Percentiles rank a stretch among this genome's conserved stretches.
phyloP scores from a whole-genome alignment of 2,113 vertebrate species.

The Cnemophilus loriae region DNA sequence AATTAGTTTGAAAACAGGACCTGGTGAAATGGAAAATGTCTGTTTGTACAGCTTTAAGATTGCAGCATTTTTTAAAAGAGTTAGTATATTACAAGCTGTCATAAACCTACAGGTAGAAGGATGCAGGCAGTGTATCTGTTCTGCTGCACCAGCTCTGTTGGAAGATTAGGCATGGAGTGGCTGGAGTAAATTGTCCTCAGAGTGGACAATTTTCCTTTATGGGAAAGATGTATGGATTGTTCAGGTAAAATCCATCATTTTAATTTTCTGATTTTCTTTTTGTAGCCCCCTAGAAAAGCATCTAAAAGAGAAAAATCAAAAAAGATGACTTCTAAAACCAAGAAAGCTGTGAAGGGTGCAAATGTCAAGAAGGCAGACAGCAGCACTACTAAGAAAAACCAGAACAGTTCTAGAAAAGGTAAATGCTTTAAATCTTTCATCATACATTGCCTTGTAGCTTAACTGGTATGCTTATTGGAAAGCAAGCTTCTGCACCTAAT shows the following conservation, averaged over 20 bases:
- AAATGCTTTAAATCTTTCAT: not conserved
- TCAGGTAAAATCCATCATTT: not conserved
- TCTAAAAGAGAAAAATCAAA: conserved; percentile 75
- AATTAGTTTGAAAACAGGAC: not conserved
- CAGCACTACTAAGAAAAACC: conserved; percentile 87
- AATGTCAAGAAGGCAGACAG: conserved; percentile 96
- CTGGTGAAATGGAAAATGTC: not conserved
- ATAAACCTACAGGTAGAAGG: not conserved
- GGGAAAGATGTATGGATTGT: not conserved
- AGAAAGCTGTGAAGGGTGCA: conserved; percentile 75
- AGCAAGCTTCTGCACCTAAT: not conserved
- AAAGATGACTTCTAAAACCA: conserved; percentile 71
- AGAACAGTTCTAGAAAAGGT: conserved; percentile 82
- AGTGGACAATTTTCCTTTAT: not conserved
- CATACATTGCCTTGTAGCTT: fast-evolving
- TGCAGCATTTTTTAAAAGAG: not conserved
- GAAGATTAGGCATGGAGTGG: not conserved
- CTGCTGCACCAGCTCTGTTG: not conserved
- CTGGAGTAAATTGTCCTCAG: not conserved
- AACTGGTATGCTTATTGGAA: not conserved
- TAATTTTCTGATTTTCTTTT: not conserved
- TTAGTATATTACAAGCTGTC: too few species aligned
- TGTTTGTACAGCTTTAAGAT: not conserved
- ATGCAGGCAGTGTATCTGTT: not conserved
- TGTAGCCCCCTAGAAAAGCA: conserved; percentile 83